These are phyloP conservation scores for Thalpophila matura DNA, from an alignment of 2,888 invertebrate genomes.

Conservation along the genomic window DNA sequence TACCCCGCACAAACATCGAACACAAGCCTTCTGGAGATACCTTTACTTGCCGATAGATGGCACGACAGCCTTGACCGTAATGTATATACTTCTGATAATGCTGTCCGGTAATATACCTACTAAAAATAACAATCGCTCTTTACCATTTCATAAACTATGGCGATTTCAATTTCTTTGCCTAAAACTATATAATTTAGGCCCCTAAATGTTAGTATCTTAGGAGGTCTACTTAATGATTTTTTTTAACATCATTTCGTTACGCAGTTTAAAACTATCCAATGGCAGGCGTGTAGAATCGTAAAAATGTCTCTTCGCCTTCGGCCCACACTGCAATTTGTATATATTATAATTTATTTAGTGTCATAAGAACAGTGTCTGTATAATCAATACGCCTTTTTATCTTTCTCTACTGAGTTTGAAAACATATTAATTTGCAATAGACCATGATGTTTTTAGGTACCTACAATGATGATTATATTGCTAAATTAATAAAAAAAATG, in stretches of 20 bases:
- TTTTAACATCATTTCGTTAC: not conserved
- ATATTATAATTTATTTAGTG: not conserved
- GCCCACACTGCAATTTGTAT: no score
- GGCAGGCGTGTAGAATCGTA: no score
- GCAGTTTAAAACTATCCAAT: no score
- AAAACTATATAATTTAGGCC: not conserved
- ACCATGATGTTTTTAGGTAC: not conserved
- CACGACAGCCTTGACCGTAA: conserved; percentile 58
- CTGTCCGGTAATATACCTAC: conserved; percentile 5
- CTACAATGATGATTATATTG: no score
- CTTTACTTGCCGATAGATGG: conserved; percentile 72
- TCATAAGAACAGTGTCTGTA: not conserved
- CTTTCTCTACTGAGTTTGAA: not conserved
- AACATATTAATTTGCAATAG: no score
- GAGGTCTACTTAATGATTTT: not conserved
- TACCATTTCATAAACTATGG: conserved; percentile 14
- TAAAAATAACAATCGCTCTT: conserved; percentile 21
- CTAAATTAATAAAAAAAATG: no score
- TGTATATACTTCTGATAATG: conserved; percentile 19
- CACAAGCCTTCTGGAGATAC: conserved; percentile 41
- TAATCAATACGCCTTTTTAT: not conserved
- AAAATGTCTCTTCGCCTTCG: no score
- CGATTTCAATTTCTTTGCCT: no score
- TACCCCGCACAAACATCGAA: conserved; percentile 17
- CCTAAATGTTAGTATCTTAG: conserved; percentile 1